These are phyloP conservation scores for Tuberolachnus salignus DNA, from an alignment of 2,888 invertebrate species.

Conservation along the genomic window DNA sequence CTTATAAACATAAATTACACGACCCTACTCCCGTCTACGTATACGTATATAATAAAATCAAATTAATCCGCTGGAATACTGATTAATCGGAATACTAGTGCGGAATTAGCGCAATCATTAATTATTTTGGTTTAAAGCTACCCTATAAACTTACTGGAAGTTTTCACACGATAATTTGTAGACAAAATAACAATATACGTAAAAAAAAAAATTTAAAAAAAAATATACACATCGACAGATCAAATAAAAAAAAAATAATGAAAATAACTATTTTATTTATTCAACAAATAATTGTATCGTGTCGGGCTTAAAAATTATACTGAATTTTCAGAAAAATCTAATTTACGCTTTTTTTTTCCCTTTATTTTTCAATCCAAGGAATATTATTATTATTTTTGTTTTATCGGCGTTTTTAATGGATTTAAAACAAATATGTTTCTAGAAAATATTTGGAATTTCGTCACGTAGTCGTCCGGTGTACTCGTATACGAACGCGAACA, in stretches of 20 bases:
- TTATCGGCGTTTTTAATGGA: not conserved
- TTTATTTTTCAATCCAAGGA: too few species aligned
- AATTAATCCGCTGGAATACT: not conserved
- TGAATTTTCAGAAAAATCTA: too few species aligned
- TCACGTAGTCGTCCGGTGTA: too few species aligned
- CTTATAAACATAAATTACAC: not conserved
- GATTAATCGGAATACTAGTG: not conserved
- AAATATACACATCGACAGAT: not conserved
- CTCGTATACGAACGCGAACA: not conserved
- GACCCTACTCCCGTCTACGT: not conserved
- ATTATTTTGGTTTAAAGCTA: constrained; percentile 2
- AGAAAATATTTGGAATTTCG: not conserved
- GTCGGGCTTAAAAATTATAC: too few species aligned
- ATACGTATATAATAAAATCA: too few species aligned
- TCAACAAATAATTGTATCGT: too few species aligned
- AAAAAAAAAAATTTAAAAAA: too few species aligned
- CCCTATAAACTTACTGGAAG: not conserved
- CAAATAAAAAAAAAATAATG: too few species aligned
- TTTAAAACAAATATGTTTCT: not conserved
- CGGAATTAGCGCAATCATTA: not conserved
- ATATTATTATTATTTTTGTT: not conserved
- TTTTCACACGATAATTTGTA: not conserved
- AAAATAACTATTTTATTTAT: too few species aligned
- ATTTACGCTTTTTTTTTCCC: not conserved
- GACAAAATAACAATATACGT: not conserved